phyloP scores from a whole-genome alignment of 2,888 invertebrate species.

The Megastigmus dorsalis region DNA sequence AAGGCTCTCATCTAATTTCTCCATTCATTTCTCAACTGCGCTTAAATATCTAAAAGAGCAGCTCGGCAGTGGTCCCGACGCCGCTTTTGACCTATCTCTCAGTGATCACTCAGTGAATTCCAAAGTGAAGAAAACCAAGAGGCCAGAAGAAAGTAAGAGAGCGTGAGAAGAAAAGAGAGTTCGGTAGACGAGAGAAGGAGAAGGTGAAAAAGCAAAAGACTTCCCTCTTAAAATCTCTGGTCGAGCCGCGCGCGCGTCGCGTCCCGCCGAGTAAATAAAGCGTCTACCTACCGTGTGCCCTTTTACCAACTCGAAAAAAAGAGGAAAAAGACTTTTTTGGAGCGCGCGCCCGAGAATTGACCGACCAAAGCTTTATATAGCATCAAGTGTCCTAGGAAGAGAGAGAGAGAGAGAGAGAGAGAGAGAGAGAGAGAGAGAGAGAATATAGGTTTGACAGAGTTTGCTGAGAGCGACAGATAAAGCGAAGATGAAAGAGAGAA shows the following conservation, averaged over 20 bases:
- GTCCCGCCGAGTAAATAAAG: conserved; percentile 19
- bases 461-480: conserved; percentile 61
- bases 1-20: too few species aligned
- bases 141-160: background rate
- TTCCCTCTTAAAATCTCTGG: background rate
- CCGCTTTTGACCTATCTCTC: background rate
- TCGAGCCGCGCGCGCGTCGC: background rate
- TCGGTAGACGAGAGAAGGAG: background rate
- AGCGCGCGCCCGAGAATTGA: too few species aligned
- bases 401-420: background rate
- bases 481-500: conserved; percentile 63
- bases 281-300: too few species aligned
- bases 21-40: background rate
- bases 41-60: background rate
- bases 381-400: background rate
- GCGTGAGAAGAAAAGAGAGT: background rate
- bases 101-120: background rate
- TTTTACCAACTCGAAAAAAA: too few species aligned
- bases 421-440: background rate
- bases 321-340: too few species aligned
- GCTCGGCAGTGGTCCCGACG: background rate
- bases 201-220: background rate
- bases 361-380: too few species aligned
- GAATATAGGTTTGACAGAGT: conserved; percentile 53
- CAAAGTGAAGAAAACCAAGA: too few species aligned